phyloP scores from a whole-genome alignment of 2,888 invertebrate species.

The Mellilla xanthometata region DNA sequence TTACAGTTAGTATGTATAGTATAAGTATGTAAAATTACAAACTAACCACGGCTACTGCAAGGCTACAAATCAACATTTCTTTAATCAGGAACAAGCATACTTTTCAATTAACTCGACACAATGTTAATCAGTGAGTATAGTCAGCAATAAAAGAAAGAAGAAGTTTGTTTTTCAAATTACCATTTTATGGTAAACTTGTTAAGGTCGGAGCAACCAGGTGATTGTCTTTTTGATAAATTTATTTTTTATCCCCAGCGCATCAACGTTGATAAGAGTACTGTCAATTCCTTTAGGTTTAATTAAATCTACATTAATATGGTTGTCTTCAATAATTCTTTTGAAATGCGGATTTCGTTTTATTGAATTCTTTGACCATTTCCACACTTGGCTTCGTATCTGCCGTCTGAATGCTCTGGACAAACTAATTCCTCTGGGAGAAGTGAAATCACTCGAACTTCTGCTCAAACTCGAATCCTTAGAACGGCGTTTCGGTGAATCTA shows the following conservation, averaged over 20 bases:
- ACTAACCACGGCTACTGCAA: slow-evolving; percentile 52
- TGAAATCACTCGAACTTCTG: background rate
- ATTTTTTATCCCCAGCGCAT: slow-evolving; percentile 45
- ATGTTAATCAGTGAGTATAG: slow-evolving; percentile 25
- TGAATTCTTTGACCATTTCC: slow-evolving; percentile 40
- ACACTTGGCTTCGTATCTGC: slow-evolving; percentile 38
- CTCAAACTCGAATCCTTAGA: background rate
- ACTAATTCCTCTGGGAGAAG: background rate
- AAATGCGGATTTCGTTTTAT: slow-evolving; percentile 38
- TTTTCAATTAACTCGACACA: slow-evolving; percentile 48
- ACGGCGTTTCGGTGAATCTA: background rate
- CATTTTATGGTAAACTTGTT: background rate
- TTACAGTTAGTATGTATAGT: no score
- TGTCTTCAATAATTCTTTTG: slow-evolving; percentile 36
- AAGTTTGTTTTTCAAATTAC: background rate
- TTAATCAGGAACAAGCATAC: slow-evolving; percentile 48
- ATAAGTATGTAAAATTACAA: slow-evolving; percentile 5
- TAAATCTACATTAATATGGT: slow-evolving; percentile 42
- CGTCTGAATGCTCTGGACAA: slow-evolving; percentile 34
- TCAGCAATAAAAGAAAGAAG: slow-evolving; percentile 12
- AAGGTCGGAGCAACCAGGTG: slow-evolving; percentile 34
- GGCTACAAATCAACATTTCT: slow-evolving; percentile 48
- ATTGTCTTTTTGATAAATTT: slow-evolving; percentile 40
- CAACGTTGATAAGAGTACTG: slow-evolving; percentile 41
- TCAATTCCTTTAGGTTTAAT: slow-evolving; percentile 46